Conservation (phyloP, 2,888 invertebrate genomes). For the Nomada flava region DNA sequence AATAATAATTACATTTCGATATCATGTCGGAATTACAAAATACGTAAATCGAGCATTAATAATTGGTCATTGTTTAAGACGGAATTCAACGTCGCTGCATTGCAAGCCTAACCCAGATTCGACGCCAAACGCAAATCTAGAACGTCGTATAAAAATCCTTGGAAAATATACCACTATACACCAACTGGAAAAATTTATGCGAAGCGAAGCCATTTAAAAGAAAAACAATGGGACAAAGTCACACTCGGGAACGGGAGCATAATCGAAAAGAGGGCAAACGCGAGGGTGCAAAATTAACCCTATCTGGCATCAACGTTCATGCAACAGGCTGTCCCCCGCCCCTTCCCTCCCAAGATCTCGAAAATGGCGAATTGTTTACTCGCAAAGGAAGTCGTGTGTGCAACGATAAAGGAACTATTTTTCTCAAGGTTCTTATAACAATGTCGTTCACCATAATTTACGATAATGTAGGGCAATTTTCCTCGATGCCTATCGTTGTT, state of each 20-base stretch:
- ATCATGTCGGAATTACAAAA: background rate
- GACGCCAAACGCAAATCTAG: constrained; percentile 3
- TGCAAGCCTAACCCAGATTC: constrained; percentile 19
- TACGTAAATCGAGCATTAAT: background rate
- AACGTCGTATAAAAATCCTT: background rate
- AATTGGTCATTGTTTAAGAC: background rate
- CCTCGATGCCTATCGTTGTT: constrained; percentile 19
- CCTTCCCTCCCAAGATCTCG: background rate
- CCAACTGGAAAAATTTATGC: background rate
- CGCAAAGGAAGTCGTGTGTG: constrained; percentile 4
- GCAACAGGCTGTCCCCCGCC: constrained; percentile 44
- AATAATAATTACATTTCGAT: background rate
- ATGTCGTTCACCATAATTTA: background rate
- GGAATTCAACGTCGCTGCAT: background rate
- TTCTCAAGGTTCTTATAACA: background rate
- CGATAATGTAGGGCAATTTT: constrained; percentile 29
- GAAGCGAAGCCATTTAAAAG: background rate
- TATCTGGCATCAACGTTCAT: constrained; percentile 45
- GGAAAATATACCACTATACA: background rate
- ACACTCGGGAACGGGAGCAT: background rate
- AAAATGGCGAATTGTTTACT: constrained; percentile 34
- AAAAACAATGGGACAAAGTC: background rate
- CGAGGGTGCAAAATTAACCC: constrained; percentile 24
- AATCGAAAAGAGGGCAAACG: constrained; percentile 24
- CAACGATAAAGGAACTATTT: background rate